Base-by-base conservation (phyloP, 2,113 vertebrate species). In the Eretmochelys imbricata region DNA sequence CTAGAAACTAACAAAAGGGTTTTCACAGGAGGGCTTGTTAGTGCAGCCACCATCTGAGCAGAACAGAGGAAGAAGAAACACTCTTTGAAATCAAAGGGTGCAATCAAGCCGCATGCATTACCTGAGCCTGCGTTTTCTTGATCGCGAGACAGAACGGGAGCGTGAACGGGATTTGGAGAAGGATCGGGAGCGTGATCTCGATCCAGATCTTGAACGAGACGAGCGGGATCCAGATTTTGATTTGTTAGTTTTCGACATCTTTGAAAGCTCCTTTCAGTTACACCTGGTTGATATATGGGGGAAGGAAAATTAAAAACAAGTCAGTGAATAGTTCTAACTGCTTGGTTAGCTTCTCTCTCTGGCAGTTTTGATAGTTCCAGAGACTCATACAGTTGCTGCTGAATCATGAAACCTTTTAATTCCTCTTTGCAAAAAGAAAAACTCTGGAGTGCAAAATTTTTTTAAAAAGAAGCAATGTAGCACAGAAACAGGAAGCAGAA, bases 201-300 rank as follows among this genome's bases (percentile, higher is more conserved):
- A 99, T 1, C 98, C 98, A 0, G 99, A 99, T 95, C 99, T 98
- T 90, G 99, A 99, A 6, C 98, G 98, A 2, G 99, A 99, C 5
- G 98, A 99, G 22, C 98, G 98, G 85, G 99, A 99, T 10, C 99
- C 98, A 82, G 99, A 99, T 92, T 99, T 99, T 5, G 99, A 99
- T 89, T 99, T 99, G 65, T 98, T 98, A 13, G 98, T 99, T 98
- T 99, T 99, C 85, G 99, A 99, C 99, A 99, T 99, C 97, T 97
- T 95, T 97, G 97, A 96, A 97, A 94, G 89, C 85, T 95, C 96
- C 96, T 94, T 98, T 94, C 97, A 97, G 91, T 72, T 85, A 95
- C 38, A 95, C 97, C 97, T 98, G 95, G 95, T 82, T 87, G 53
- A 87, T 80, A 94, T 16, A 96, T 1, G 16, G 51, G 88, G 88